Evolutionary conservation across 2,888 invertebrate genomes (phyloP).

Genomic region (Rhagonycha fulva): DNA sequence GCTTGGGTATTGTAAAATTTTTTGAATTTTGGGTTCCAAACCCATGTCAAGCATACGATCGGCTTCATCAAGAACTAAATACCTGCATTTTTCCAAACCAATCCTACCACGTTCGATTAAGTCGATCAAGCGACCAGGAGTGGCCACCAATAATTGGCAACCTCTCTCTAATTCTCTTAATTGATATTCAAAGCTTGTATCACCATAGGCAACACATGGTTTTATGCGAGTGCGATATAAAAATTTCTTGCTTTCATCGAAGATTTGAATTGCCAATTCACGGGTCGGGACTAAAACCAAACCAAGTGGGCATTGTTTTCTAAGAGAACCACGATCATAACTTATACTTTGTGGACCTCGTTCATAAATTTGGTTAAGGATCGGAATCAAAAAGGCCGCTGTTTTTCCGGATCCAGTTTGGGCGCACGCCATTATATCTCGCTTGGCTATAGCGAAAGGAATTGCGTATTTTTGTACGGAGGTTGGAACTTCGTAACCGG

Average conservation of each 20-base stretch:
- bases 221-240: constrained; percentile 95
- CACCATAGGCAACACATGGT: constrained; percentile 83
- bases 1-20: no score
- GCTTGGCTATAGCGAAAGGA: constrained; percentile 88
- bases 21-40: no score
- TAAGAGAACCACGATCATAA: constrained; percentile 59
- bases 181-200: no score
- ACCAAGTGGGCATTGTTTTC: constrained; percentile 95
- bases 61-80: no score
- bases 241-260: constrained; percentile 98
- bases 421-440: constrained; percentile 98
- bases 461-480: constrained; percentile 99
- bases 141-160: no score
- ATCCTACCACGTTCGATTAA: no score
- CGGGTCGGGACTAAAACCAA: constrained; percentile 96
- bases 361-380: constrained; percentile 96
- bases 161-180: no score
- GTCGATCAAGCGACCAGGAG: no score
- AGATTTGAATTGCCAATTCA: constrained; percentile 99
- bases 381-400: constrained; percentile 97
- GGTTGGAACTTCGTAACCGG: constrained; percentile 91
- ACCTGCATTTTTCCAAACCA: no score
- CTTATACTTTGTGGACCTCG: constrained; percentile 69
- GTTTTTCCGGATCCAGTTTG: constrained; percentile 90
- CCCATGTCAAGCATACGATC: no score